Conservation (phyloP, 2,113 vertebrate species). For the Kobus ellipsiprymnus region DNA sequence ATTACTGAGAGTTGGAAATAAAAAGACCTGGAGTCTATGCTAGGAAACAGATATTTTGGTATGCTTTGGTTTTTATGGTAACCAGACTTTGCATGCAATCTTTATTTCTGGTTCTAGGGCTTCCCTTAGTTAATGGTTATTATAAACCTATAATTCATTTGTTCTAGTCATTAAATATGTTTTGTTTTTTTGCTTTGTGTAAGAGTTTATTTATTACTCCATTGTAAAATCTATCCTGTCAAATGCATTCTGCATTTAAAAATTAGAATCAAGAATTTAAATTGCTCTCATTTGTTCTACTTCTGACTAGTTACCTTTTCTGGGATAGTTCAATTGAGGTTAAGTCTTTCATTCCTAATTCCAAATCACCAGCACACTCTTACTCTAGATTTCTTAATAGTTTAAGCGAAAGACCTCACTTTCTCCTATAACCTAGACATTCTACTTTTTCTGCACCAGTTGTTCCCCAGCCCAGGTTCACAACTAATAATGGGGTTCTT, state of each 20-base stretch:
- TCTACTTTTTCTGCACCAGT: not conserved
- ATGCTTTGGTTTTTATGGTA: conserved; percentile 56
- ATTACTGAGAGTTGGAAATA: conserved; percentile 24
- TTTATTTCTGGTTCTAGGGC: conserved; percentile 39
- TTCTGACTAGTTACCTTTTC: not conserved
- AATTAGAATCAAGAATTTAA: conserved; percentile 20
- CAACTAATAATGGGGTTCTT: conserved; percentile 16
- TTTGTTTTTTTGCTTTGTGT: conserved; percentile 51
- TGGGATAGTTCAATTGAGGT: not conserved
- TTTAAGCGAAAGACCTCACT: not conserved
- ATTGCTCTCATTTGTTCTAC: not conserved
- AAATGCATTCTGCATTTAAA: conserved; percentile 3
- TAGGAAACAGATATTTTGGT: conserved; percentile 47
- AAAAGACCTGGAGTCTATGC: not conserved
- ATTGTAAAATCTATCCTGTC: conserved; percentile 5
- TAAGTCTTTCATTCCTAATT: conserved; percentile 21
- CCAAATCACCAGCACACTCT: not conserved
- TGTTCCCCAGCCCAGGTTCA: not conserved
- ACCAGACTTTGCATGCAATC: conserved; percentile 60
- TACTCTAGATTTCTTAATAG: not conserved
- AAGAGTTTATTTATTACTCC: conserved; percentile 39
- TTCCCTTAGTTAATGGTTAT: conserved; percentile 52
- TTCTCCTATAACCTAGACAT: not conserved
- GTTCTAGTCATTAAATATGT: conserved; percentile 62
- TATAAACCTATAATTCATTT: conserved; percentile 49